Evolutionary conservation across 2,113 vertebrate species (phyloP).

Genomic region (Callospermophilus lateralis): DNA sequence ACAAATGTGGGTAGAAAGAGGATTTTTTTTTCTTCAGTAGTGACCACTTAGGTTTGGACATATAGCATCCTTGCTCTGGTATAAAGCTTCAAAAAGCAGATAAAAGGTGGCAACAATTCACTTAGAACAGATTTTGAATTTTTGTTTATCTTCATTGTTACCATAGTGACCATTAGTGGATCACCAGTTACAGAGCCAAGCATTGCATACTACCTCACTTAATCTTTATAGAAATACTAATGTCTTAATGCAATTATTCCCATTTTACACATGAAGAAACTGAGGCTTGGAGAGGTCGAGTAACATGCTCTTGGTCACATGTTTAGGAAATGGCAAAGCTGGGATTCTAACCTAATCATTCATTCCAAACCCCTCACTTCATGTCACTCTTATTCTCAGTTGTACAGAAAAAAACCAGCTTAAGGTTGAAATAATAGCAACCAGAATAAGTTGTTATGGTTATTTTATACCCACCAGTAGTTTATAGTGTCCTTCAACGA

Average conservation of each 20-base stretch:
- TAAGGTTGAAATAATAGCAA: background rate
- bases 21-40: background rate
- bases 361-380: background rate
- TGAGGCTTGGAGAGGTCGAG: background rate
- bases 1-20: slow-evolving; percentile 58
- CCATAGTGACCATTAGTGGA: background rate
- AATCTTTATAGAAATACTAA: background rate
- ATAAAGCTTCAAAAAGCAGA: background rate
- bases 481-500: background rate
- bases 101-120: background rate
- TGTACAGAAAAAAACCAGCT: background rate
- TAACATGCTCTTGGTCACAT: background rate
- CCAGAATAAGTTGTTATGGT: background rate
- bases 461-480: background rate
- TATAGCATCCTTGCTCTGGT: background rate
- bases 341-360: background rate
- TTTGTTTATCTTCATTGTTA: slow-evolving; percentile 33
- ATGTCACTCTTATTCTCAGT: background rate
- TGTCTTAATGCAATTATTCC: background rate
- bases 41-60: slow-evolving; percentile 49
- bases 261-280: background rate
- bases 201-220: background rate
- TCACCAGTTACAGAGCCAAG: background rate
- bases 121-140: background rate
- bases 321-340: background rate